phyloP scores from a whole-genome alignment of 2,797 vertebrate genomes.

The Telmatherina bonti region DNA sequence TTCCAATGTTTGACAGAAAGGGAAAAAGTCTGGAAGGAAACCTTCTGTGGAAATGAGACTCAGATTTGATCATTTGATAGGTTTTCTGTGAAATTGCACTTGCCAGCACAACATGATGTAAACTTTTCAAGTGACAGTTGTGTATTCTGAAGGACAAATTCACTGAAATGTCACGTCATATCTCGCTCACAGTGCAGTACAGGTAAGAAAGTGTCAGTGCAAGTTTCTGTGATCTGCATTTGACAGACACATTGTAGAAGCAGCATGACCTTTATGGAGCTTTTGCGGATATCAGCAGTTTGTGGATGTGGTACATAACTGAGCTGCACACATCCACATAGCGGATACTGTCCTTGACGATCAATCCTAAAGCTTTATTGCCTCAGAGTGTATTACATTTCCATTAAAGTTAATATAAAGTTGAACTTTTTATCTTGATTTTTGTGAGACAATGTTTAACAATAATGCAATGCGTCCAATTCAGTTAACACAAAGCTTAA shows the following conservation, averaged over 20 bases:
- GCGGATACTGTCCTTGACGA: constrained; percentile 22
- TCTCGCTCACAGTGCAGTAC: constrained; percentile 43
- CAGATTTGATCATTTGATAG: constrained; percentile 25
- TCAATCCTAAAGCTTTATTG: background rate
- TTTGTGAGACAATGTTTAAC: background rate
- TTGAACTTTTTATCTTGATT: constrained; percentile 15
- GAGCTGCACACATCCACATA: constrained; percentile 6
- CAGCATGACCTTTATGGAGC: constrained; percentile 59
- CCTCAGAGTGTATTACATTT: constrained; percentile 13
- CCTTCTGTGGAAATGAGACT: constrained; percentile 12
- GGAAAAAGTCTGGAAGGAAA: background rate
- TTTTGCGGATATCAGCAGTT: constrained; percentile 60
- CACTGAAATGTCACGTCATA: constrained; percentile 59
- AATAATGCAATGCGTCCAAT: no score
- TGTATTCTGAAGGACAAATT: constrained; percentile 58
- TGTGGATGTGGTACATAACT: constrained; percentile 26
- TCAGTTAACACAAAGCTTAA: no score
- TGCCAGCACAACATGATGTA: constrained; percentile 1
- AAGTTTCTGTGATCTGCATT: constrained; percentile 48
- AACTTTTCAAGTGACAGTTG: constrained; percentile 30
- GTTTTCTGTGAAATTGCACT: constrained; percentile 25
- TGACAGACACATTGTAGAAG: constrained; percentile 49
- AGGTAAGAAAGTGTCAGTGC: constrained; percentile 50
- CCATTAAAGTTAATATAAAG: background rate
- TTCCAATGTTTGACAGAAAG: constrained; percentile 14